Evolutionary conservation across 2,888 invertebrate species (phyloP).

Genomic region (Cryptus armator): DNA sequence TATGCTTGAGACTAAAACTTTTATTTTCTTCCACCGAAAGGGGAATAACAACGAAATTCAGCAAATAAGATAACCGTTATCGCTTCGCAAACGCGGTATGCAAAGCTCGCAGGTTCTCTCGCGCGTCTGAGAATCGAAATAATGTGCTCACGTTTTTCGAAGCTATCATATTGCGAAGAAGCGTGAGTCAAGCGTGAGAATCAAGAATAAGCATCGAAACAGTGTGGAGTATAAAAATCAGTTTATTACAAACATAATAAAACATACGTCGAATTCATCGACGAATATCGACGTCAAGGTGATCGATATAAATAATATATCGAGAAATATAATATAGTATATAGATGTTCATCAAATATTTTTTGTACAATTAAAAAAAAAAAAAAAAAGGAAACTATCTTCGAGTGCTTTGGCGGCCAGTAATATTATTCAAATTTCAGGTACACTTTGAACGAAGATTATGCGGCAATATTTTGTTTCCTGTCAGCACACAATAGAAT

Average conservation of each 20-base stretch:
- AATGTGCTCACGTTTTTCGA: neutral
- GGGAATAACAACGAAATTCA: neutral
- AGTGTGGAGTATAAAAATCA: constrained; percentile 24
- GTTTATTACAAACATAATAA: constrained; percentile 40
- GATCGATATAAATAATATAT: constrained; percentile 2
- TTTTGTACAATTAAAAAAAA: constrained; percentile 10
- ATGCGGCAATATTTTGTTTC: constrained; percentile 49
- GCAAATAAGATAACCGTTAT: constrained; percentile 1
- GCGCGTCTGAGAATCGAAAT: neutral
- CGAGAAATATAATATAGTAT: constrained; percentile 1
- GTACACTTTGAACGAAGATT: constrained; percentile 64
- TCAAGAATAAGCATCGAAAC: neutral
- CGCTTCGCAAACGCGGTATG: neutral
- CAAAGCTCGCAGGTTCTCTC: neutral
- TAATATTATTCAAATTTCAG: constrained; percentile 56
- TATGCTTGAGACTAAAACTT: too few species aligned
- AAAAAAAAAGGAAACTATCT: neutral
- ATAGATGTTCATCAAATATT: neutral
- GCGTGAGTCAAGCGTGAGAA: neutral
- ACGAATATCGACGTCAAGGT: constrained; percentile 15
- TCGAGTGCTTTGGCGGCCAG: constrained; percentile 36
- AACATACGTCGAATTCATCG: neutral
- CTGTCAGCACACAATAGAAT: constrained; percentile 26
- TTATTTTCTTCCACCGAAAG: neutral
- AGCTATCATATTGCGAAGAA: neutral